Evolutionary conservation across 1,140 invertebrate species (phyloP).

Genomic region (Pinna nobilis): DNA sequence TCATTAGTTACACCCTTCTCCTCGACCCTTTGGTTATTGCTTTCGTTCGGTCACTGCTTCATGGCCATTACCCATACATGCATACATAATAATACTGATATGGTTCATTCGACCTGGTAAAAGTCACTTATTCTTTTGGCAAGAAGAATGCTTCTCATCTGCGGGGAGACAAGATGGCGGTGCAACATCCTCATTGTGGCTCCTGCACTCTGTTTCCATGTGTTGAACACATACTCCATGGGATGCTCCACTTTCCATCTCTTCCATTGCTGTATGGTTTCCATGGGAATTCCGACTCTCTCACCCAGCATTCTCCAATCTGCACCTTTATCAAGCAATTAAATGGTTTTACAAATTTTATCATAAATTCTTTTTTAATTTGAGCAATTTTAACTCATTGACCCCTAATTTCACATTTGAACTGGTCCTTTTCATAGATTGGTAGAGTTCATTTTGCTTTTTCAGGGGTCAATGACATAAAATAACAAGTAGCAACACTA

Average conservation of each 20-base stretch:
- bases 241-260: slow-evolving; percentile 65
- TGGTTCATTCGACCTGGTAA: slow-evolving; percentile 69
- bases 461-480: too few relatives aligned
- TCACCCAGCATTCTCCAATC: slow-evolving; percentile 72
- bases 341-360: too few relatives aligned
- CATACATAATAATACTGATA: neutral
- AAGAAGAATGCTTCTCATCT: slow-evolving; percentile 65
- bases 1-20: too few relatives aligned
- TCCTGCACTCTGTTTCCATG: slow-evolving; percentile 66
- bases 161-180: slow-evolving; percentile 71
- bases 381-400: too few relatives aligned
- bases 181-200: slow-evolving; percentile 72
- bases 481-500: too few relatives aligned
- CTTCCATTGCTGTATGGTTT: slow-evolving; percentile 66
- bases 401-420: too few relatives aligned
- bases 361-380: too few relatives aligned
- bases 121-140: slow-evolving; percentile 71
- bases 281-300: slow-evolving; percentile 66
- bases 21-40: too few relatives aligned
- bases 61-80: neutral
- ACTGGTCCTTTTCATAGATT: too few relatives aligned
- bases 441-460: too few relatives aligned
- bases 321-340: slow-evolving; percentile 66
- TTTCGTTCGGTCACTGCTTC: too few relatives aligned
- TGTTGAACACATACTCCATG: slow-evolving; percentile 67